Evolutionary conservation across 2,113 vertebrate genomes (phyloP), one percentile per base, ranked within the genome.

Genomic region (Poeciliopsis occidentalis): DNA sequence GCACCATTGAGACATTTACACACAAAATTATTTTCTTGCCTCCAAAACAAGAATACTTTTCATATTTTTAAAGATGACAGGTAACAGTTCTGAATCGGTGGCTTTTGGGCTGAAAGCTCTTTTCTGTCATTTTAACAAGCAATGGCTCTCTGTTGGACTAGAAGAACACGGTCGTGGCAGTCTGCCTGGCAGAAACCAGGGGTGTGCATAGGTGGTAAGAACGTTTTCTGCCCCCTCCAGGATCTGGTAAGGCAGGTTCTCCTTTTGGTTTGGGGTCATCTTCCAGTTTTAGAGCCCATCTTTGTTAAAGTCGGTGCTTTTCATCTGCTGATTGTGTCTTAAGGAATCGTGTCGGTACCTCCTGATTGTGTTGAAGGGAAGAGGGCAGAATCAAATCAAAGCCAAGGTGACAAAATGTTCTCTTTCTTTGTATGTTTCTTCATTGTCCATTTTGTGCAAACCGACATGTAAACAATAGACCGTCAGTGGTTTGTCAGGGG

Each of bases 81-180:
- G 95, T 95, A 94, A 97, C 94, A 95, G 94, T 96, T 97, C 94
- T 95, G 95, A 96, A 97, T 96, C 91, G 94, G 95, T 60, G 79
- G 82, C 84, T 85, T 76, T 69, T 64, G 65, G 76, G 75, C 69
- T 72, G 83, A 82, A 37, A 65, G 72, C 75, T 71, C 77, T 41
- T 31, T 67, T 69, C 72, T 60, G 80, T 76, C 79, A 70, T 71
- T 83, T 82, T 12, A 95, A 96, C 95, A 96, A 95, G 96, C 94
- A 96, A 37, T 94, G 94, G 95, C 95, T 96, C 95, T 95, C 95
- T 60, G 27, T 63, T 34, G 71, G 74, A 64, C 68, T 54, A 64
- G 78, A 65, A 74, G 69, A 69, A 61, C 34, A 63, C 66, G 47
- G 65, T 79, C 31, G 51, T 83, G 76, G 76, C 47, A 29, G 37